Evolutionary conservation across 2,888 invertebrate genomes (phyloP).

Genomic region (Perithous albicinctus): DNA sequence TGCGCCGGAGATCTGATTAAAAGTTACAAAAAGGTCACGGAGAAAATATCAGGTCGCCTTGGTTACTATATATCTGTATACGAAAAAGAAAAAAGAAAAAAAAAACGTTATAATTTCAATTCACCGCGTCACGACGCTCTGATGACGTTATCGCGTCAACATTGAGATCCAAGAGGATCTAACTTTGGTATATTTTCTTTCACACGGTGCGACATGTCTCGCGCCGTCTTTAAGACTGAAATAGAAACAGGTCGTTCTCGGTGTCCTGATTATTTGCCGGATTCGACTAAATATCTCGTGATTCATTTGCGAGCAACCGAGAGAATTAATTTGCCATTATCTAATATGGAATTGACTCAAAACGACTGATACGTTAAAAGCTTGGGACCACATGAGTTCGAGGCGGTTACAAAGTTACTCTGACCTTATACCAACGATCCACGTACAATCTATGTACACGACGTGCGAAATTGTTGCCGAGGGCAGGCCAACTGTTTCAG

Average conservation of each 20-base stretch:
- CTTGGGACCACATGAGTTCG: neutral
- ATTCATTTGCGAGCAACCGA: conserved; percentile 8
- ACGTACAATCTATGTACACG: conserved; percentile 17
- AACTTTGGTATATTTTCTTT: neutral
- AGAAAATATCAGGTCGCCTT: conserved; percentile 12
- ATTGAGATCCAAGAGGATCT: neutral
- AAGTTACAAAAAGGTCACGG: conserved; percentile 15
- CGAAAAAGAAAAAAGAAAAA: no score
- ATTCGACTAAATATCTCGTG: conserved; percentile 21
- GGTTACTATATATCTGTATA: neutral
- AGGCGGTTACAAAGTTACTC: neutral
- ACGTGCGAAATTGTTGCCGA: conserved; percentile 44
- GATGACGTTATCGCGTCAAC: neutral
- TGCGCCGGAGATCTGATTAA: conserved; percentile 11
- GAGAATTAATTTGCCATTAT: neutral
- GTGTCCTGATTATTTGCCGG: conserved; percentile 4
- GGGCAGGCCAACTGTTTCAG: conserved; percentile 55
- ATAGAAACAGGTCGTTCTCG: conserved; percentile 42
- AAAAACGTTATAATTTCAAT: neutral
- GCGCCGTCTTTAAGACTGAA: neutral
- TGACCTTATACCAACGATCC: conserved; percentile 7
- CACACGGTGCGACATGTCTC: neutral
- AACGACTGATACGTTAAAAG: neutral
- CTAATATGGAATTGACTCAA: neutral
- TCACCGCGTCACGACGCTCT: neutral